These are phyloP conservation scores for Wasmannia auropunctata DNA, from an alignment of 1,140 invertebrate genomes.

Conservation along the genomic window DNA sequence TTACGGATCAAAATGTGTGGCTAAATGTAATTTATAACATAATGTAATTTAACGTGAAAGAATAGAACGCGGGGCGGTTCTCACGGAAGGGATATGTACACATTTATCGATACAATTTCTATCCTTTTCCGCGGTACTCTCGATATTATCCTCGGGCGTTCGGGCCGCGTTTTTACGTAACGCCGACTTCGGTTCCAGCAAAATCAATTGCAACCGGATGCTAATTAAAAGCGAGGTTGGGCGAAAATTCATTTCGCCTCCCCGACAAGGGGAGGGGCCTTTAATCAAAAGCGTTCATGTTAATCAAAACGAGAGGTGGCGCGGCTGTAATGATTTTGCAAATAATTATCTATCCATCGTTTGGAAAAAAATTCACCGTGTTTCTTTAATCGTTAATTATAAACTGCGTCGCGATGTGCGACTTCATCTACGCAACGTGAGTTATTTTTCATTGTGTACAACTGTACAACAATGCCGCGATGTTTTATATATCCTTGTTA, in stretches of 20 bases:
- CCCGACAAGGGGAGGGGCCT: neutral
- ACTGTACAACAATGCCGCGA: neutral
- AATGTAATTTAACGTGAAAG: neutral
- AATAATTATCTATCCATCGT: slow-evolving; percentile 13
- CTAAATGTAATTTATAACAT: neutral
- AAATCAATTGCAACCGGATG: slow-evolving; percentile 41
- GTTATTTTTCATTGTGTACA: slow-evolving; percentile 6
- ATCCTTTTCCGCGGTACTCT: slow-evolving; percentile 27
- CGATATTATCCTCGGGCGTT: slow-evolving; percentile 10
- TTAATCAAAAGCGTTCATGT: slow-evolving; percentile 26
- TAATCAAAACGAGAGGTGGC: slow-evolving; percentile 29
- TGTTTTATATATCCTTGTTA: neutral
- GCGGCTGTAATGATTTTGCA: slow-evolving; percentile 12
- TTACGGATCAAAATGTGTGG: neutral
- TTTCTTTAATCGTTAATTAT: slow-evolving; percentile 25
- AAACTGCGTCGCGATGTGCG: neutral
- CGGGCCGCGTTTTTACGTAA: slow-evolving; percentile 14
- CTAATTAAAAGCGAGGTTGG: slow-evolving; percentile 45
- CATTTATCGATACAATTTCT: slow-evolving; percentile 2
- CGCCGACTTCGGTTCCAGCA: neutral
- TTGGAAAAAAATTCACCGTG: neutral
- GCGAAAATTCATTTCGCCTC: slow-evolving; percentile 46
- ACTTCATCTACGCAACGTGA: neutral
- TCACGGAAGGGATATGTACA: neutral
- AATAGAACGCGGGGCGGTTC: neutral